phyloP scores from a whole-genome alignment of 2,888 invertebrate genomes.

The Chrysolina americana region DNA sequence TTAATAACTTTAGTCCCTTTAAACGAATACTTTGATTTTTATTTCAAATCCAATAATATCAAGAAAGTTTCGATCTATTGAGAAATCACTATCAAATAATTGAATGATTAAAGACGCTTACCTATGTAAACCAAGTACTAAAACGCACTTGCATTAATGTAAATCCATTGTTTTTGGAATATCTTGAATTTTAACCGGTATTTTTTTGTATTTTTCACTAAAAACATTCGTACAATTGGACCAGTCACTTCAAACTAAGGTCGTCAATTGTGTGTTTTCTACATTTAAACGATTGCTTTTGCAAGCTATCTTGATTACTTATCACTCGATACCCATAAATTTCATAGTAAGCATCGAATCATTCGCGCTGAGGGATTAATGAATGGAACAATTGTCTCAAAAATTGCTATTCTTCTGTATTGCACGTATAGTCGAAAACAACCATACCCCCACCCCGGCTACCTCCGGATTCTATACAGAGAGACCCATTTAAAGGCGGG shows the following conservation, averaged over 20 bases:
- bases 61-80: too few species aligned
- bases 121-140: background rate
- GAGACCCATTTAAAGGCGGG: too few species aligned
- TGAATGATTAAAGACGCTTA: background rate
- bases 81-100: background rate
- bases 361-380: too few species aligned
- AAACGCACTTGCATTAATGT: background rate
- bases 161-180: background rate
- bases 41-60: too few species aligned
- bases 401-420: too few species aligned
- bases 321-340: background rate
- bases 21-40: background rate
- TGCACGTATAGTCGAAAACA: too few species aligned
- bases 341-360: too few species aligned
- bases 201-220: background rate
- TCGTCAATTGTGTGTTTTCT: background rate
- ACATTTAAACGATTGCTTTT: background rate
- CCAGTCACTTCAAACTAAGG: background rate
- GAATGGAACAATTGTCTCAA: too few species aligned
- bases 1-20: background rate
- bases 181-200: background rate
- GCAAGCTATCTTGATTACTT: background rate
- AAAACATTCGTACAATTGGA: background rate
- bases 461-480: too few species aligned
- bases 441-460: too few species aligned